Base-by-base conservation (phyloP, 2,888 invertebrate genomes). In the Calameuta idolon region DNA sequence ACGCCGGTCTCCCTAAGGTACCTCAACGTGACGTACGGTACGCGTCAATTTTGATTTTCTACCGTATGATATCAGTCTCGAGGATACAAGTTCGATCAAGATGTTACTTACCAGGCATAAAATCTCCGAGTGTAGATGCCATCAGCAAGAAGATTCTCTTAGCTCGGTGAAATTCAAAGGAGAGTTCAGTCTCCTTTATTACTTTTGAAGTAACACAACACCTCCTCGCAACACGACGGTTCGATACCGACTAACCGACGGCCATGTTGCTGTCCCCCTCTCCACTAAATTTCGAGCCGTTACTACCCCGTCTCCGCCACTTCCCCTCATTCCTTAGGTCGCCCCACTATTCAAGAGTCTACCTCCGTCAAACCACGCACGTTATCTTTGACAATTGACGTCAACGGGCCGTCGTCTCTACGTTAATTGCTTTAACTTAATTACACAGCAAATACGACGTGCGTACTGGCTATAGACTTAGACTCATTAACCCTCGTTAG, bases 351-450 rank as follows among this genome's bases (percentile, higher is more conserved):
- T 55, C 55, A 23, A 55, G 55, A 55, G 55, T 55, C 55, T 55
- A 55, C 55, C 55, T 55, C 55, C 55, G 5, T 55, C 55, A 55
- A 55, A 23, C 55, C 55, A 80, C 85, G 81, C 82, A 81, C 83
- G 85, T 89, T 89, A 89, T 89, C 89, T 88, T 86, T 85, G 86
- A 87, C 89, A 86, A 89, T 89, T 89, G 89, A 89, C 89, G 89
- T 89, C 89, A 89, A 87, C 84, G 88, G 76, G 69, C 12, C 69
- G 35, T 35, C 74, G 74, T 30, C 75, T 81, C 81, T 79, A 82
- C 84, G 82, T 87, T 89, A 87, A 89, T 89, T 86, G 84, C 83
- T 84, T 82, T 81, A 82, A 83, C 84, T 84, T 86, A 87, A 87
- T 88, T 87, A 84, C 83, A 85, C 81, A 79, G 83, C 82, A 86